Conservation (phyloP, 2,888 invertebrate species). For the Exocentrus adspersus region DNA sequence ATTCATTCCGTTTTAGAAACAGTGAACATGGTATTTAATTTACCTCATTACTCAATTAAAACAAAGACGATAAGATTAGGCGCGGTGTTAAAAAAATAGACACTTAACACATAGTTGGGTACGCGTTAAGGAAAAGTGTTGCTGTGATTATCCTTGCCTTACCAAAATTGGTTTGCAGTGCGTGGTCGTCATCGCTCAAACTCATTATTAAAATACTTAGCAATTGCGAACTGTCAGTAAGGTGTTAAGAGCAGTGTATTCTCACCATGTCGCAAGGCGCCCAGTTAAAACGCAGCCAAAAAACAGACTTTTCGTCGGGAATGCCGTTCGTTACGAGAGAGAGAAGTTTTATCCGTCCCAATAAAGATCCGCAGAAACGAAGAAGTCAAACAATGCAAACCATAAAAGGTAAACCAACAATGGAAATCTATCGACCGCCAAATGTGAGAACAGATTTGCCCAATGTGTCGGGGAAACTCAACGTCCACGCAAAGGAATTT, state of each 20-base stretch:
- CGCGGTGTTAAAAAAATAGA: conserved; percentile 29
- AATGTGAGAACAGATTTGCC: conserved; percentile 63
- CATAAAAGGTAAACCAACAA: conserved; percentile 79
- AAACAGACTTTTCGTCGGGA: conserved; percentile 67
- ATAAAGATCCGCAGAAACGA: conserved; percentile 69
- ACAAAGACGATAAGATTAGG: conserved; percentile 7
- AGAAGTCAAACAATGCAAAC: conserved; percentile 77
- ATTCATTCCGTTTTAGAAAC: conserved; percentile 27
- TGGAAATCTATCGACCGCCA: conserved; percentile 91
- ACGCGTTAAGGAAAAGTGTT: conserved; percentile 5
- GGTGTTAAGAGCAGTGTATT: conserved; percentile 31
- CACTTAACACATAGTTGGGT: conserved; percentile 20
- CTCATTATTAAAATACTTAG: conserved; percentile 41
- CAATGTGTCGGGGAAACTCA: conserved; percentile 69
- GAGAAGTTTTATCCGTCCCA: conserved; percentile 76
- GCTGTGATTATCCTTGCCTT: conserved; percentile 49
- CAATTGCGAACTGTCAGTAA: conserved; percentile 30
- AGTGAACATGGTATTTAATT: conserved; percentile 11
- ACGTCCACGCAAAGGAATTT: conserved; percentile 91
- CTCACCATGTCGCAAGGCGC: conserved; percentile 48
- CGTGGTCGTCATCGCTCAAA: conserved; percentile 56
- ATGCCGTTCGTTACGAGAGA: conserved; percentile 70
- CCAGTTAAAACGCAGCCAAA: conserved; percentile 58
- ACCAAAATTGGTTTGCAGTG: conserved; percentile 57
- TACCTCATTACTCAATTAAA: conserved; percentile 18